Percentiles rank a stretch among this genome's conserved stretches.
Conservation (phyloP, 2,888 invertebrate species). For the Itoplectis maculator region DNA sequence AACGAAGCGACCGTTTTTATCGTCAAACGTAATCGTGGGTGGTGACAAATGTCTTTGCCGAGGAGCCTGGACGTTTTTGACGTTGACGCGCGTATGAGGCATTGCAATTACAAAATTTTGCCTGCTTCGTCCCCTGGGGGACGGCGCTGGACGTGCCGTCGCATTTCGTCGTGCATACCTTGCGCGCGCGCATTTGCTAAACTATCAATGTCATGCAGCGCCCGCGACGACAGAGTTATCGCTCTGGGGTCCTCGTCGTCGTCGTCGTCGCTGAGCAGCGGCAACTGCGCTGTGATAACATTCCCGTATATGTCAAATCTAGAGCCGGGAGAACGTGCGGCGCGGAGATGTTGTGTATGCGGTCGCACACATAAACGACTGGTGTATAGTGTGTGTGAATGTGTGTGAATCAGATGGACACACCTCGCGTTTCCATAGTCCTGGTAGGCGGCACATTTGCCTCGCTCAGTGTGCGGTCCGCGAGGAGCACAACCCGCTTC, state of each 20-base stretch:
- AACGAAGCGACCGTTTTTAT: neutral
- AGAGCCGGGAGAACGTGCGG: neutral
- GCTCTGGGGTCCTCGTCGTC: neutral
- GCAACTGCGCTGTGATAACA: slow-evolving; percentile 38
- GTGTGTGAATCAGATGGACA: slow-evolving; percentile 38
- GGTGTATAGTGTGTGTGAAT: slow-evolving; percentile 3
- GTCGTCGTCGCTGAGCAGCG: neutral
- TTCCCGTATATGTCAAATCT: slow-evolving; percentile 42
- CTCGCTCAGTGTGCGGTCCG: slow-evolving; percentile 41
- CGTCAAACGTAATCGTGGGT: too few relatives aligned
- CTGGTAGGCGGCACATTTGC: slow-evolving; percentile 41
- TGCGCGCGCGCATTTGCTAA: slow-evolving; percentile 3
- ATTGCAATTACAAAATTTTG: slow-evolving; percentile 35
- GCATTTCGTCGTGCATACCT: neutral
- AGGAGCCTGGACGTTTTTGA: slow-evolving; percentile 5
- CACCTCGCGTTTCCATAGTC: neutral
- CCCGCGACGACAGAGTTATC: slow-evolving; percentile 13
- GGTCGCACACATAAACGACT: slow-evolving; percentile 13
- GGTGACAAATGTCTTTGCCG: neutral
- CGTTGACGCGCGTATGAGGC: neutral
- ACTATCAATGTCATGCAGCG: slow-evolving; percentile 38
- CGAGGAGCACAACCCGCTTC: slow-evolving; percentile 14
- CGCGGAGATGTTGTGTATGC: slow-evolving; percentile 18
- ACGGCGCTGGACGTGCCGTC: neutral
- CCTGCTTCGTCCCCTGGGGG: neutral